A percentile compares a stretch with the other conserved stretches of the same genome.
Conservation (phyloP, 2,113 vertebrate genomes). For the Dipodomys ordii region DNA sequence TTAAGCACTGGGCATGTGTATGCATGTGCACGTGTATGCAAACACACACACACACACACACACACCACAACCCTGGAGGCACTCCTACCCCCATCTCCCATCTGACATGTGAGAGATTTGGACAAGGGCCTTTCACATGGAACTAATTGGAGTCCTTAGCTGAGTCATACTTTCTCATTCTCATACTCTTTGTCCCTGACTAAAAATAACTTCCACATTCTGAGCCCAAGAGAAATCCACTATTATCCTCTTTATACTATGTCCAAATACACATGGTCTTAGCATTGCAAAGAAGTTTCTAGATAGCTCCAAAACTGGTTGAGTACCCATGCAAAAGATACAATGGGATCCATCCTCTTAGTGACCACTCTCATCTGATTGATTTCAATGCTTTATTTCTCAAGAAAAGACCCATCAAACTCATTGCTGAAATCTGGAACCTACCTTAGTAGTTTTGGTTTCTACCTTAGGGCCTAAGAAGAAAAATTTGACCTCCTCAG, state of each 20-base stretch:
- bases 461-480: not conserved
- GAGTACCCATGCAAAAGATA: not conserved
- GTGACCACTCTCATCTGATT: not conserved
- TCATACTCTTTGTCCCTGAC: slow-evolving; percentile 1
- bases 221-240: not conserved
- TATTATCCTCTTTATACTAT: not conserved
- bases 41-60: no score
- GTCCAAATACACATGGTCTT: not conserved
- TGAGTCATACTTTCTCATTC: slow-evolving; percentile 15
- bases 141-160: not conserved
- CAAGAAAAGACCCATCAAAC: not conserved
- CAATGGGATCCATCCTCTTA: not conserved
- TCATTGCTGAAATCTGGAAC: not conserved
- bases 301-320: not conserved
- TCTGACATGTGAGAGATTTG: not conserved
- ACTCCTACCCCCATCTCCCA: not conserved
- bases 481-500: not conserved
- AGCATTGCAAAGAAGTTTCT: slow-evolving; percentile 13
- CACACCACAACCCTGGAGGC: not conserved
- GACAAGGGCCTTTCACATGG: not conserved
- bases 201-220: slow-evolving; percentile 8
- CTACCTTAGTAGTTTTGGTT: not conserved
- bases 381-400: not conserved
- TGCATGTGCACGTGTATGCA: no score
- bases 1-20: not conserved